Evolutionary conservation across 2,113 vertebrate species (phyloP), one percentile per base, ranked within the genome.

Genomic region (Brachirus orientalis): DNA sequence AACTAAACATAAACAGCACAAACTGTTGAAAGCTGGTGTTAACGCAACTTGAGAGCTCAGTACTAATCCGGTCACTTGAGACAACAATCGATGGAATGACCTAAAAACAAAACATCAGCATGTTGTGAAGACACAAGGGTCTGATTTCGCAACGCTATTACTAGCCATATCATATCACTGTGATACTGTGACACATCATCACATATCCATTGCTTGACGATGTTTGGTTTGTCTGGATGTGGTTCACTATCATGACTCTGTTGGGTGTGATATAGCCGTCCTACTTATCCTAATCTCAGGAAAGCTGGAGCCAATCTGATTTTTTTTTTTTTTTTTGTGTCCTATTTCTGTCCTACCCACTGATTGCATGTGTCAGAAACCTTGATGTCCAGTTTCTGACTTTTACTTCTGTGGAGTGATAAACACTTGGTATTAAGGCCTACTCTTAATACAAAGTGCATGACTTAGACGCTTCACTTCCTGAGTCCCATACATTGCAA

Each of bases 91-190:
- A 47, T 52, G 6, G 4, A 18, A 53, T 54, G 56, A 44, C 5
- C 43, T 35, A 16, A 62, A 65, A 75, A 62, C 56, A 43, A 43
- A 67, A 62, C 52, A 51, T 75, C 62, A 28, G 50, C 13, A 11
- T 61, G 43, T 18, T 3, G 45, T 19, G 45, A 50, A 6, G 9
- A 59, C 55, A 54, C 2, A 1, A 11, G 40, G 8, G 46, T 45
- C 14, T 45, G 61, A 64, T 65, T 51, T 6, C 17, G 18, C 28
- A 28, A 51, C 28, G 6, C 28, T 28, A 28, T 28, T 28, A 6
- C 6, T 28, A 3, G 28, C 6, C 28, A 28, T 28, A 28, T 28
- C 28, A 6, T 28, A n/a, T n/a, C n/a, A n/a, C 2, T 6, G 28
- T 6, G 28, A 28, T 28, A 28, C 28, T 6, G 28, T 4, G 28